Evolutionary conservation across 2,113 vertebrate species (phyloP), one percentile per base, ranked within the genome.

Genomic region (Hippopotamus amphibius): DNA sequence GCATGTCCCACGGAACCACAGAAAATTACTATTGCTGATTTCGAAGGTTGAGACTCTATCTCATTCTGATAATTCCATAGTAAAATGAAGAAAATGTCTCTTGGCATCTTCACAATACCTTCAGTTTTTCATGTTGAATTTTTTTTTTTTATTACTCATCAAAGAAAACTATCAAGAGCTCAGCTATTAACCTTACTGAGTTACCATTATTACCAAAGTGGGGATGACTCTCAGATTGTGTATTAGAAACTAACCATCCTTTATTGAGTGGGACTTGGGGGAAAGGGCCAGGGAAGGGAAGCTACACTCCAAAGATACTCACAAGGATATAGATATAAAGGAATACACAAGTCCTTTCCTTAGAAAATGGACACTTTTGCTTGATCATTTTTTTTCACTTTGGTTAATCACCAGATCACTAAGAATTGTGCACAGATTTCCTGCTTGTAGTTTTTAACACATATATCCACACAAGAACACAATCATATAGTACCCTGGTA

Each of bases 41-140:
- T 93, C 84, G 96, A 97, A 98, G 95, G 57, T 89, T 97, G 77
- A 91, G 96, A 98, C 94, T 93, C 95, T 97, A 98, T 98, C 97
- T 97, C 97, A 55, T 95, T 87, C 93, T 98, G 97, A 97, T 98
- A 98, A 97, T 98, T 98, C 97, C 97, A 97, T 71, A 97, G 96
- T 95, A 98, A 98, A 98, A 98, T 94, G 97, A 89, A 97, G 97
- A 98, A 98, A 98, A 98, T 97, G 88, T 98, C 95, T 98, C 98
- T 93, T 97, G 98, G 95, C 84, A 97, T 98, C 95, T 98, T 97
- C 96, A 89, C 97, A 98, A 97, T 92, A 98, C 93, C 97, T 98
- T 98, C 98, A 98, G 98, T 98, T 98, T 99, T 99, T 99, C 97
- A 98, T 98, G 91, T 71, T 94, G 98, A 98, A 97, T 96, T 83